Evolutionary conservation across 2,797 vertebrate genomes (phyloP).

Genomic region (Phoeniculus purpureus): DNA sequence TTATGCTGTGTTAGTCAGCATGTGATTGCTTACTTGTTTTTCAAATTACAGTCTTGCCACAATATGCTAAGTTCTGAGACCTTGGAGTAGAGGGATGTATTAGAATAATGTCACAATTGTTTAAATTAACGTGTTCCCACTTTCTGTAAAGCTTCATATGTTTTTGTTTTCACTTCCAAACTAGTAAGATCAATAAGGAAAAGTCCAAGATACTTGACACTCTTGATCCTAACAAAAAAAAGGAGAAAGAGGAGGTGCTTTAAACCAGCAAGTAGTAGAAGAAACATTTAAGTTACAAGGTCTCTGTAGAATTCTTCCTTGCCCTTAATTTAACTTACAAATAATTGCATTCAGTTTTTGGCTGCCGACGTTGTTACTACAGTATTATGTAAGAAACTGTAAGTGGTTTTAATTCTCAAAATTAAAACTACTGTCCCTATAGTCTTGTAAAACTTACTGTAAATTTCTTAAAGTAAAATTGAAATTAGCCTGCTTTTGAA

Average conservation of each 20-base stretch:
- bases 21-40: background rate
- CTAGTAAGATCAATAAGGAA: background rate
- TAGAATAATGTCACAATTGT: background rate
- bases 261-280: background rate
- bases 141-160: background rate
- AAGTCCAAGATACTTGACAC: background rate
- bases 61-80: background rate
- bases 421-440: background rate
- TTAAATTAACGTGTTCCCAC: background rate
- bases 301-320: slow-evolving; percentile 13
- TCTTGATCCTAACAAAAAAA: background rate
- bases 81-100: fast-evolving
- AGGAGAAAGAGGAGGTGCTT: background rate
- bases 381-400: background rate
- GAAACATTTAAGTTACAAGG: background rate
- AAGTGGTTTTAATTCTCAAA: background rate
- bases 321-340: slow-evolving; percentile 12
- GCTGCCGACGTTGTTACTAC: background rate
- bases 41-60: background rate
- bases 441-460: background rate
- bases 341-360: background rate
- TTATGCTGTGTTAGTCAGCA: background rate
- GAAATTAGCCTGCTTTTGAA: background rate
- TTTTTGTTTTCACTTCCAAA: background rate
- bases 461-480: background rate